These are phyloP conservation scores for Pharmacophagus antenor DNA, from an alignment of 2,888 invertebrate species.

Conservation along the genomic window DNA sequence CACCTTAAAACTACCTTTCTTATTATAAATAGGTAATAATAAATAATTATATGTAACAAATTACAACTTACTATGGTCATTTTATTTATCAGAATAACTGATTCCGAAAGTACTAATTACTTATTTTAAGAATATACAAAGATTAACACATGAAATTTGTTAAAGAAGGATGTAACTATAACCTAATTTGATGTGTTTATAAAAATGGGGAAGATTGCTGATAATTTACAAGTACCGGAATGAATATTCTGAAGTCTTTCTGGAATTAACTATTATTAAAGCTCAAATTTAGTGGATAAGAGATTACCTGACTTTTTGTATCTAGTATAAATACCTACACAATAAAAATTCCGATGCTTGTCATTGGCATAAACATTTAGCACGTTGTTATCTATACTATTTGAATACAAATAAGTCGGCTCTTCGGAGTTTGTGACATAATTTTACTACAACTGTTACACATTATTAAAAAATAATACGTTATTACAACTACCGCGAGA, in stretches of 20 bases:
- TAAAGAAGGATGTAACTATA: slow-evolving; percentile 48
- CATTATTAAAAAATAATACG: no score
- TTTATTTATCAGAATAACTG: slow-evolving; percentile 52
- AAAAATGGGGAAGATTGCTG: slow-evolving; percentile 24
- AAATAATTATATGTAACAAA: slow-evolving; percentile 59
- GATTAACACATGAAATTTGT: slow-evolving; percentile 50
- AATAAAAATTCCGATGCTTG: slow-evolving; percentile 54
- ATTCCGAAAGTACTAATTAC: slow-evolving; percentile 45
- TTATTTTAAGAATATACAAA: slow-evolving; percentile 50
- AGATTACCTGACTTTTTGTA: slow-evolving; percentile 50
- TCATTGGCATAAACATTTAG: slow-evolving; percentile 56
- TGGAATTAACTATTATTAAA: slow-evolving; percentile 77
- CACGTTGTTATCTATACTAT: slow-evolving; percentile 50
- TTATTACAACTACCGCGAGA: slow-evolving; percentile 25
- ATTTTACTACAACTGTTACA: slow-evolving; percentile 39
- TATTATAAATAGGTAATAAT: slow-evolving; percentile 57
- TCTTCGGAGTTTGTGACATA: slow-evolving; percentile 52
- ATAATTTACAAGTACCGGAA: slow-evolving; percentile 28
- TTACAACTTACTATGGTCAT: slow-evolving; percentile 63
- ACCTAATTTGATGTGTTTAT: slow-evolving; percentile 47
- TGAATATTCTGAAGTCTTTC: slow-evolving; percentile 55
- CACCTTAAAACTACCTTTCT: slow-evolving; percentile 61
- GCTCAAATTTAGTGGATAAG: slow-evolving; percentile 73
- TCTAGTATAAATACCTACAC: slow-evolving; percentile 48
- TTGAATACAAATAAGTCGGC: slow-evolving; percentile 43